Conservation (phyloP, 1,140 invertebrate genomes). For the Melipona quadrifasciata region DNA sequence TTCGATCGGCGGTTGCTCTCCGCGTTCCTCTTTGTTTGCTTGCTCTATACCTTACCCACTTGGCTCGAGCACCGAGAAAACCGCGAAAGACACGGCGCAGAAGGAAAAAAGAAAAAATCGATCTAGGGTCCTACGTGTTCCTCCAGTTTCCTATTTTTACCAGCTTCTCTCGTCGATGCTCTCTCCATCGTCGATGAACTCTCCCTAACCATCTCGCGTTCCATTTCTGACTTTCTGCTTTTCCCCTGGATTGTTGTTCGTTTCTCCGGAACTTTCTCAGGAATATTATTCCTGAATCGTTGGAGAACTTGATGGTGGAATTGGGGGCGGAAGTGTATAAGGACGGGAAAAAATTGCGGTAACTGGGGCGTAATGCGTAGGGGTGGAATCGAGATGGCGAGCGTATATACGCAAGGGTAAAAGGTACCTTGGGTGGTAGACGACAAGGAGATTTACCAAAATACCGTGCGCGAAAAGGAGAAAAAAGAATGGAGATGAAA, state of each 20-base stretch:
- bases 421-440: not conserved
- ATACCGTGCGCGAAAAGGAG: not conserved
- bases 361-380: slow-evolving; percentile 62
- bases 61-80: slow-evolving; percentile 8
- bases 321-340: not conserved
- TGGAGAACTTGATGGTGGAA: not conserved
- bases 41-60: not conserved
- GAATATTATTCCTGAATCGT: not conserved
- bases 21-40: slow-evolving; percentile 12
- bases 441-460: not conserved
- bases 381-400: slow-evolving; percentile 11
- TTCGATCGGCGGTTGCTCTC: slow-evolving; percentile 8
- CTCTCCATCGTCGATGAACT: not conserved
- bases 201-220: not conserved
- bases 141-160: slow-evolving; percentile 2
- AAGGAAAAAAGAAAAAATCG: not conserved
- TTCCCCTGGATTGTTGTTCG: not conserved
- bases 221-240: not conserved
- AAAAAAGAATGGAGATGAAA: not conserved
- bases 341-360: slow-evolving; percentile 45
- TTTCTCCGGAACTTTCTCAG: not conserved
- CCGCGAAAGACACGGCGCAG: not conserved
- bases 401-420: not conserved
- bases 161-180: not conserved
- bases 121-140: not conserved